Conservation (phyloP, 1,140 invertebrate genomes). For the Ceratina calcarata region DNA sequence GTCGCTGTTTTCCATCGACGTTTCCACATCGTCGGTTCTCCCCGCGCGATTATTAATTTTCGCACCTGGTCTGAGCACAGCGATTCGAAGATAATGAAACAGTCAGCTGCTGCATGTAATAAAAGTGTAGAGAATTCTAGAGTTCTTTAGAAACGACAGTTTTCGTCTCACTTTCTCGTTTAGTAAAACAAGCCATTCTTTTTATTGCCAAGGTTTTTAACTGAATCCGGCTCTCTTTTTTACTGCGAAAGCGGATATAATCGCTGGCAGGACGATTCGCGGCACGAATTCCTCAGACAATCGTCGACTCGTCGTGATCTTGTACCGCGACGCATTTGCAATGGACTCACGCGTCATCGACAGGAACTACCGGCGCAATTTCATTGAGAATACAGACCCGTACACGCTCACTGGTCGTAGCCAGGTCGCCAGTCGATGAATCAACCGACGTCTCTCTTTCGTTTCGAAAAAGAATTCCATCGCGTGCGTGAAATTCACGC, state of each 20-base stretch:
- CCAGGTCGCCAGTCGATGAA: slow-evolving; percentile 36
- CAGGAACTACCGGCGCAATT: slow-evolving; percentile 36
- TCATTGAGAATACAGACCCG: slow-evolving; percentile 41
- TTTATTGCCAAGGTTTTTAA: too few relatives aligned
- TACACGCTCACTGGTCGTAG: slow-evolving; percentile 21
- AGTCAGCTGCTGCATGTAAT: too few relatives aligned
- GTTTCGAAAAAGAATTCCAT: slow-evolving; percentile 27
- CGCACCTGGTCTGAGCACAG: too few relatives aligned
- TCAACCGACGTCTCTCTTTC: slow-evolving; percentile 22
- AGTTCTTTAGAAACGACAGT: too few relatives aligned
- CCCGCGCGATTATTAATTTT: too few relatives aligned
- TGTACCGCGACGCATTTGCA: slow-evolving; percentile 11
- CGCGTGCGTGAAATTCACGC: slow-evolving; percentile 18
- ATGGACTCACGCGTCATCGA: slow-evolving; percentile 39
- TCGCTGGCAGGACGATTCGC: too few relatives aligned
- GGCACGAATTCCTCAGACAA: background rate
- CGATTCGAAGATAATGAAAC: too few relatives aligned
- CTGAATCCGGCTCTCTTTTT: too few relatives aligned
- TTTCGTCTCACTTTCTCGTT: too few relatives aligned
- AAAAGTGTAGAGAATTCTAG: too few relatives aligned
- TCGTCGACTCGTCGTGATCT: slow-evolving; percentile 14
- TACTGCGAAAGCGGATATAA: too few relatives aligned
- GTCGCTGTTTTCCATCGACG: slow-evolving; percentile 18
- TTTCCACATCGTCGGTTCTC: background rate
- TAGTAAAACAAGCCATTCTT: too few relatives aligned